These are phyloP conservation scores for Ochropacha duplaris DNA, from an alignment of 2,888 invertebrate genomes.

Conservation along the genomic window DNA sequence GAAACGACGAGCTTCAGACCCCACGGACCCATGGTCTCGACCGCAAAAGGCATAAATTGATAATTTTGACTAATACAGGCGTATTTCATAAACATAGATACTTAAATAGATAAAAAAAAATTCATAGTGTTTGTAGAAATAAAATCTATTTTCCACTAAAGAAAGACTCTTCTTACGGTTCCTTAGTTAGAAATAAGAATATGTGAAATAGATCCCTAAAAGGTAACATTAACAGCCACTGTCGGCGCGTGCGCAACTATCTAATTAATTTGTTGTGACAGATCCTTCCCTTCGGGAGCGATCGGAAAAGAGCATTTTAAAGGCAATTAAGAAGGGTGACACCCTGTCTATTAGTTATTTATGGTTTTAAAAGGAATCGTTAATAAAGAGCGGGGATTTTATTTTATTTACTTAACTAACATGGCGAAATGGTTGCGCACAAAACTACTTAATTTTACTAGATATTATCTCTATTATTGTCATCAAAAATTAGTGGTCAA, in stretches of 20 bases:
- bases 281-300: constrained; percentile 18
- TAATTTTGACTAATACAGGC: too few relatives aligned
- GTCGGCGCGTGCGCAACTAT: constrained; percentile 15
- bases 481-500: too few relatives aligned
- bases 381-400: not conserved
- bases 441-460: too few relatives aligned
- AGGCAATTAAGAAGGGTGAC: constrained; percentile 22
- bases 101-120: too few relatives aligned
- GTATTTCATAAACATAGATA: too few relatives aligned
- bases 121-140: too few relatives aligned
- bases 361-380: not conserved
- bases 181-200: not conserved
- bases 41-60: too few relatives aligned
- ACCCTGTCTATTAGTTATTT: constrained; percentile 2
- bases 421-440: too few relatives aligned
- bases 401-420: not conserved
- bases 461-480: too few relatives aligned
- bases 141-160: too few relatives aligned
- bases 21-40: too few relatives aligned
- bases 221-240: constrained; percentile 10
- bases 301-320: constrained; percentile 29
- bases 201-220: not conserved
- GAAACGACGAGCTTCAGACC: too few relatives aligned
- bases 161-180: not conserved
- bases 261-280: constrained; percentile 12